Conservation (phyloP, 2,113 vertebrate species). For the Leucoraja erinaceus region DNA sequence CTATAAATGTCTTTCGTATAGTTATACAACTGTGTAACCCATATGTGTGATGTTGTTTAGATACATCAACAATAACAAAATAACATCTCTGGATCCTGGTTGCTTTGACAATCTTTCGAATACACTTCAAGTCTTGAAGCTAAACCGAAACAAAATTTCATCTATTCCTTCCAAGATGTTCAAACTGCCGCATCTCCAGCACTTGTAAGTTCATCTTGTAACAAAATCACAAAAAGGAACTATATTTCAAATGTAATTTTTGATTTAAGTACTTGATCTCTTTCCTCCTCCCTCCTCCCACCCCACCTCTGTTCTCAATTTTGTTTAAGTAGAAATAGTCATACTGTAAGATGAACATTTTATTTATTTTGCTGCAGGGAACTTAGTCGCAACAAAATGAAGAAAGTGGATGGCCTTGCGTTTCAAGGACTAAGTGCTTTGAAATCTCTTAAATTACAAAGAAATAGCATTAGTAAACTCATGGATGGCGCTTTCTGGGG, state of each 20-base stretch:
- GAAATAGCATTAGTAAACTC: conserved; percentile 74
- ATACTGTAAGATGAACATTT: conserved; percentile 42
- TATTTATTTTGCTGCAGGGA: conserved; percentile 61
- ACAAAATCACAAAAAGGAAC: neutral
- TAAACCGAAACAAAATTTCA: conserved; percentile 83
- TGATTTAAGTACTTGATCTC: neutral
- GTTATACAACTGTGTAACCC: conserved; percentile 39
- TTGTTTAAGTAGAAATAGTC: conserved; percentile 40
- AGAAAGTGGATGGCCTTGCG: conserved; percentile 77
- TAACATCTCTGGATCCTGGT: conserved; percentile 75
- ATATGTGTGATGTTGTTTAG: conserved; percentile 56
- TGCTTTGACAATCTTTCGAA: conserved; percentile 78
- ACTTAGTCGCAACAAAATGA: conserved; percentile 85
- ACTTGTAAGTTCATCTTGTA: conserved; percentile 70
- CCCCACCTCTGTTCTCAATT: neutral
- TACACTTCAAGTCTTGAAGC: conserved; percentile 76
- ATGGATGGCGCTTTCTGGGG: conserved; percentile 98
- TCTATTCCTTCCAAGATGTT: conserved; percentile 85
- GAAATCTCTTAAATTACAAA: conserved; percentile 81
- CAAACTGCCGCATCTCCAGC: conserved; percentile 80
- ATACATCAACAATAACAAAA: conserved; percentile 81
- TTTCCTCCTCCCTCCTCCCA: neutral
- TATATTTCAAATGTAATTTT: neutral
- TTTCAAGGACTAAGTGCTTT: conserved; percentile 84
- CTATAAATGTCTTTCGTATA: neutral